phyloP scores from a whole-genome alignment of 2,888 invertebrate genomes.

The Hymenopus coronatus region DNA sequence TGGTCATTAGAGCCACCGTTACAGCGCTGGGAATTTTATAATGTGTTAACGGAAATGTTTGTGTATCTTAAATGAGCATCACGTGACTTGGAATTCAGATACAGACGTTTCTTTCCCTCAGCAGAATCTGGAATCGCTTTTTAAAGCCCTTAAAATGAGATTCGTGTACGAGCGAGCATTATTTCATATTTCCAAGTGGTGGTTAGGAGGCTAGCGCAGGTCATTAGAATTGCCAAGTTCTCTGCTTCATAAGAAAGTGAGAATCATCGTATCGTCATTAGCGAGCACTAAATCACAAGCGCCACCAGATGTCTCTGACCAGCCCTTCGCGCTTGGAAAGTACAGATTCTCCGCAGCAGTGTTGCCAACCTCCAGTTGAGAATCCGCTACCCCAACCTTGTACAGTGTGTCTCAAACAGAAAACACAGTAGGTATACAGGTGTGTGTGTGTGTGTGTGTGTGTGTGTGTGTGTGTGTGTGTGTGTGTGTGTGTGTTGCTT shows the following conservation, averaged over 20 bases:
- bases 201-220: not conserved
- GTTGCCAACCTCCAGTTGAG: no score
- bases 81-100: no score
- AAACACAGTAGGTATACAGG: no score
- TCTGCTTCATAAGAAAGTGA: not conserved
- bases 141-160: not conserved
- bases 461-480: no score
- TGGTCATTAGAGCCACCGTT: no score
- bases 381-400: no score
- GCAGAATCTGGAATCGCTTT: not conserved
- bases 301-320: not conserved
- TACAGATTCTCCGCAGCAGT: not conserved
- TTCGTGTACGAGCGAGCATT: not conserved
- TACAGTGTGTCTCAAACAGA: no score
- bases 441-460: no score
- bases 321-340: not conserved
- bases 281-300: not conserved
- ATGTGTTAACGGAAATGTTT: no score
- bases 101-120: not conserved
- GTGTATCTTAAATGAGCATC: no score
- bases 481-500: no score
- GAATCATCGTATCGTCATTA: not conserved
- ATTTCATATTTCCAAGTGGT: not conserved
- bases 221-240: not conserved
- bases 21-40: no score